Evolutionary conservation across 2,888 invertebrate genomes (phyloP).

Genomic region (Craniophora ligustri): DNA sequence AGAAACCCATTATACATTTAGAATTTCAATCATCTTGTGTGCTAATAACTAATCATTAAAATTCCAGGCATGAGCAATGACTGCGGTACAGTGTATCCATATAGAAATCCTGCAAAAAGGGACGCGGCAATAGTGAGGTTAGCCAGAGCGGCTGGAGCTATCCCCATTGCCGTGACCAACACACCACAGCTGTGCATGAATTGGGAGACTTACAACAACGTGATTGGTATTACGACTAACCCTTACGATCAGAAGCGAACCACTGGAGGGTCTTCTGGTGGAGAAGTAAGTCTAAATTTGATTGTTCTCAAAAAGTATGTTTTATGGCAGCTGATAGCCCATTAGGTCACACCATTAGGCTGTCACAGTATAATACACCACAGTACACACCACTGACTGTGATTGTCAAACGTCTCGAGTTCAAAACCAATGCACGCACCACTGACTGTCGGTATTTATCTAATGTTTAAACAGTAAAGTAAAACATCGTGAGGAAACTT

Average conservation of each 20-base stretch:
- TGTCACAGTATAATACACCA: too few relatives aligned
- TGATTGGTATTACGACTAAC: conserved; percentile 95
- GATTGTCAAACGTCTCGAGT: too few relatives aligned
- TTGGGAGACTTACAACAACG: conserved; percentile 96
- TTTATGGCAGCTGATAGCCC: too few relatives aligned
- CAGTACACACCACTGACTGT: too few relatives aligned
- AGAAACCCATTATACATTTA: conserved; percentile 3
- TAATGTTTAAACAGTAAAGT: too few relatives aligned
- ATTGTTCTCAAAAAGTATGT: too few relatives aligned
- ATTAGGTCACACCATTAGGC: too few relatives aligned
- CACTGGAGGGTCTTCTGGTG: conserved; percentile 97
- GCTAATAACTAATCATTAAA: conserved; percentile 36
- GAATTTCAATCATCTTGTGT: conserved; percentile 24
- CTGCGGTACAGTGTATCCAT: conserved; percentile 90
- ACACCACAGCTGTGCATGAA: conserved; percentile 97
- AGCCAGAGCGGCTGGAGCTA: conserved; percentile 93
- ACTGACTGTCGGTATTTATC: too few relatives aligned
- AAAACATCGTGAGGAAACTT: too few relatives aligned
- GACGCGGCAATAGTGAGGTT: conserved; percentile 93
- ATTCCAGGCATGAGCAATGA: conserved; percentile 92
- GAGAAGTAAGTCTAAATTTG: conserved; percentile 89
- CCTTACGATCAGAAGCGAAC: conserved; percentile 95
- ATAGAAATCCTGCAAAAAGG: conserved; percentile 89
- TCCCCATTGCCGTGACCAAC: conserved; percentile 95
- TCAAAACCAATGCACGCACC: too few relatives aligned